These are phyloP conservation scores for Siniperca undulata DNA, from an alignment of 2,797 vertebrate species.

Conservation along the genomic window DNA sequence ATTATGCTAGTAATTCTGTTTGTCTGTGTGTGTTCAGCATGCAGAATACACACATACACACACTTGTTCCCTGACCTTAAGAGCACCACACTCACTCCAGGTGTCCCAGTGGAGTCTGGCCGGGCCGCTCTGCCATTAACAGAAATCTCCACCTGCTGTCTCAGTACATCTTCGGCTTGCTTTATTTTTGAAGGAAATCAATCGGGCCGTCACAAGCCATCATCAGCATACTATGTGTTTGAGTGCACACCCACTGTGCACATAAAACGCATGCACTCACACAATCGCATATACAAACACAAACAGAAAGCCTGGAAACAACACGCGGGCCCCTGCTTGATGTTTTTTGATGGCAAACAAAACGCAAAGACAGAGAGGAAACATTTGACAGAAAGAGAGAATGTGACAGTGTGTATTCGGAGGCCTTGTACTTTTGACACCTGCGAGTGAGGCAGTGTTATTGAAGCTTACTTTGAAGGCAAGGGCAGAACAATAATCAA, in stretches of 20 bases:
- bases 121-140: constrained; percentile 60
- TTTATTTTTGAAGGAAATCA: constrained; percentile 73
- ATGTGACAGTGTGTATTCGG: constrained; percentile 74
- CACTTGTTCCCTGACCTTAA: constrained; percentile 58
- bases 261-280: constrained; percentile 49
- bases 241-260: constrained; percentile 53
- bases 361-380: constrained; percentile 72
- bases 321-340: constrained; percentile 39
- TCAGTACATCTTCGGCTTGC: constrained; percentile 42
- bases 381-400: constrained; percentile 78
- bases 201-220: constrained; percentile 68
- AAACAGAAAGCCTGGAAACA: constrained; percentile 64
- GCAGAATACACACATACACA: constrained; percentile 17
- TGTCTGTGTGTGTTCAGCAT: constrained; percentile 27
- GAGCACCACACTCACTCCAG: constrained; percentile 54
- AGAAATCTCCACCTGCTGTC: constrained; percentile 72
- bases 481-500: constrained; percentile 80
- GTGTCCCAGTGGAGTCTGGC: constrained; percentile 62
- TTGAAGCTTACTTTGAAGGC: constrained; percentile 82
- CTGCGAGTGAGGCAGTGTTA: constrained; percentile 71
- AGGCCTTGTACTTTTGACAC: constrained; percentile 81
- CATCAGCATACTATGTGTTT: constrained; percentile 60
- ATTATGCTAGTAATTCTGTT: constrained; percentile 7
- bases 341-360: constrained; percentile 74
- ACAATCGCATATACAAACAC: constrained; percentile 64